Base-by-base conservation (phyloP, 2,888 invertebrate species). In the Gastrophysa polygoni region DNA sequence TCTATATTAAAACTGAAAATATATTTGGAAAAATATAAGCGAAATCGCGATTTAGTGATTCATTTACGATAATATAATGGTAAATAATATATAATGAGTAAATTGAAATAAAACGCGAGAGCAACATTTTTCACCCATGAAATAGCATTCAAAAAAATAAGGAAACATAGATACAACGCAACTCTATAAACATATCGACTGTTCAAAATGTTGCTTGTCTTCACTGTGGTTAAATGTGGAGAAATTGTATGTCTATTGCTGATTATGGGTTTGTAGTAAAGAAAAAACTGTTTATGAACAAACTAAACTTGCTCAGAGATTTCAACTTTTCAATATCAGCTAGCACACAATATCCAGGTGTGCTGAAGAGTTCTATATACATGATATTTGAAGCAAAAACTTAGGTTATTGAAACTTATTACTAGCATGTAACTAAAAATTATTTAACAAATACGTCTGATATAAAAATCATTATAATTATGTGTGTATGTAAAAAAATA, bases 391-490 rank as follows among this genome's bases (percentile, higher is more conserved):
- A 74, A 74, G 73, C 76, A 77, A 68, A 70, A 74, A 79, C 79
- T 80, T 80, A 80, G 79, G 76, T 69, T 77, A 74, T 11, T 8
- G 3, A 74, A 77, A 75, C 77, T 73, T 73, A 74, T 69, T 73
- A 72, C 38, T 38, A 66, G 61, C 69, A 74, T 56, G 65, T 67
- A 77, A 80, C 76, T 80, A 80, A 80, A 76, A 80, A 82, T 77
- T 81, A 82, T 78, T 81, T 82, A 82, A 82, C 81, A 82, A 81
- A 81, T 81, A 80, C 79, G 78, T 78, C 44, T 76, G 74, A 78
- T 78, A 78, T 77, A 77, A 76, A 77, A 77, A 76, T 75, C 71
- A 76, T 77, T 77, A 79, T 76, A 78, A 76, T 78, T 76, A 75
- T 78, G 74, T 77, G 71, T 76, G 71, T 76, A 77, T 78, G 77